Evolutionary conservation across 1,140 invertebrate species (phyloP).

Genomic region (Euglossa dilemma): DNA sequence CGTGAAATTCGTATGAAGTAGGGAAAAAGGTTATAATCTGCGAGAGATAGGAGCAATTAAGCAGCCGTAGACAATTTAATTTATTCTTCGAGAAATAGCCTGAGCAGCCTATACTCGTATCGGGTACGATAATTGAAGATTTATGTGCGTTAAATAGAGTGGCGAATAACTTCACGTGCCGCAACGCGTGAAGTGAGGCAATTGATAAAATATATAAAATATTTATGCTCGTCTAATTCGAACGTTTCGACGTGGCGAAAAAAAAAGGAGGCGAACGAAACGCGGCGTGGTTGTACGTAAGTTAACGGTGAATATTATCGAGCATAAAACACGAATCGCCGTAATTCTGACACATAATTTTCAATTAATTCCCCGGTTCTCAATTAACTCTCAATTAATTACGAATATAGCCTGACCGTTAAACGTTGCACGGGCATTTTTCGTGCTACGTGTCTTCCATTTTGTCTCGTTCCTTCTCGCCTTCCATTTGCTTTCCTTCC

Average conservation of each 20-base stretch:
- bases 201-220: background rate
- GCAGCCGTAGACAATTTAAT: too few relatives aligned
- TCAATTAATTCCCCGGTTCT: background rate
- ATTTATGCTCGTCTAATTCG: background rate
- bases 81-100: too few relatives aligned
- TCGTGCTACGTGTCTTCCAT: background rate
- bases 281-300: background rate
- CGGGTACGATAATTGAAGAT: too few relatives aligned
- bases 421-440: background rate
- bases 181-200: background rate
- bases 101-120: too few relatives aligned
- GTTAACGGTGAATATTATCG: slow-evolving; percentile 8
- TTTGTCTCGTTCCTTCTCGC: background rate
- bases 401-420: background rate
- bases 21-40: too few relatives aligned
- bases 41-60: too few relatives aligned
- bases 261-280: background rate
- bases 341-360: background rate
- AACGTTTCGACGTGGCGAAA: background rate
- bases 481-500: background rate
- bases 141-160: background rate
- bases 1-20: too few relatives aligned
- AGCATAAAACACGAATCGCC: background rate
- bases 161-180: background rate
- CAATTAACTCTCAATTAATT: background rate